Conservation (phyloP, 2,888 invertebrate species). For the Augiades crinisus region DNA sequence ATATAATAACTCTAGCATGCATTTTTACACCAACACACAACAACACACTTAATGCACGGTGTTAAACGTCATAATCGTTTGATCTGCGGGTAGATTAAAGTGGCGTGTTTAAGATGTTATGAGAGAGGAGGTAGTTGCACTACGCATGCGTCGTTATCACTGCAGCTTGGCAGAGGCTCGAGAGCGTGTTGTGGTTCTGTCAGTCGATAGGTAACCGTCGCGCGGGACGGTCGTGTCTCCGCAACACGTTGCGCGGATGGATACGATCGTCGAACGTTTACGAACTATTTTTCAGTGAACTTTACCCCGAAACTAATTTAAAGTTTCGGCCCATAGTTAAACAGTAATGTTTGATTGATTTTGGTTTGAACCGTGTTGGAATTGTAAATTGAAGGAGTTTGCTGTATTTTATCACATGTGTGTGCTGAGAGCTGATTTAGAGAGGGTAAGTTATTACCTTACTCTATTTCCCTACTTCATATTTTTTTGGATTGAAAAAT, state of each 20-base stretch:
- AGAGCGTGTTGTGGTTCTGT: slow-evolving; percentile 53
- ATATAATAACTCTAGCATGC: slow-evolving; percentile 21
- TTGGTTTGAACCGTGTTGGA: no score
- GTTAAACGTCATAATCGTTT: slow-evolving; percentile 41
- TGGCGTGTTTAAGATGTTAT: slow-evolving; percentile 45
- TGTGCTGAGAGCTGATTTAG: slow-evolving; percentile 18
- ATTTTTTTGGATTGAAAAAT: neutral
- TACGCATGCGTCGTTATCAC: slow-evolving; percentile 62
- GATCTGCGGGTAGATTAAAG: slow-evolving; percentile 32
- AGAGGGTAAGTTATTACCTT: slow-evolving; percentile 19
- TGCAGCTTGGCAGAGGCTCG: slow-evolving; percentile 64
- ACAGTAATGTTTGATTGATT: neutral
- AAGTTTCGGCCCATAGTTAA: neutral
- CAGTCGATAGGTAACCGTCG: slow-evolving; percentile 64
- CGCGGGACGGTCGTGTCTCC: slow-evolving; percentile 44
- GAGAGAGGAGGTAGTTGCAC: slow-evolving; percentile 57
- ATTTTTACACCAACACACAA: neutral
- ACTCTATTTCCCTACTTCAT: neutral
- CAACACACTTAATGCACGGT: slow-evolving; percentile 30
- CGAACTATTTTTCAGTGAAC: slow-evolving; percentile 24
- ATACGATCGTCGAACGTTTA: slow-evolving; percentile 6
- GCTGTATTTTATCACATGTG: slow-evolving; percentile 8
- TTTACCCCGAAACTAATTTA: neutral
- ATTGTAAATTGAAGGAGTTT: neutral
- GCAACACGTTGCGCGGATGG: slow-evolving; percentile 18